Evolutionary conservation across 2,797 vertebrate species (phyloP), one percentile per base, ranked within the genome.

Genomic region (Gorsachius magnificus): DNA sequence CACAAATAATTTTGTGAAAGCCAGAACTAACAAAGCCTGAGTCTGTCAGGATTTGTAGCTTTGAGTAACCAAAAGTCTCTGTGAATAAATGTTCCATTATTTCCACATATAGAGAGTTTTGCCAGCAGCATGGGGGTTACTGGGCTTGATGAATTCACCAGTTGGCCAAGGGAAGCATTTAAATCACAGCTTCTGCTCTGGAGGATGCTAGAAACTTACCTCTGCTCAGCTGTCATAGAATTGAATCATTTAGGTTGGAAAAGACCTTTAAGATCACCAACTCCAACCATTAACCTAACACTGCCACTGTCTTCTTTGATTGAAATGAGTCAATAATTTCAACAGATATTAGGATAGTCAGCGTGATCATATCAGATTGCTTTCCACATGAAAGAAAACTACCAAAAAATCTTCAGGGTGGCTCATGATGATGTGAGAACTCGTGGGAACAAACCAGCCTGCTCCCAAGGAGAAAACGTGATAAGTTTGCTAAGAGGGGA

Each of bases 11-110:
- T 85, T 43, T 75, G 69, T 28, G 50, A 78, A 91, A 86, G 79
- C 53, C 71, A 89, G 93, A 91, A 86, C 65, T 65, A 96, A 87
- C 79, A 93, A 94, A 93, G 41, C 29, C 11, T 22, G 36, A 83
- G 25, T 28, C 84, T 83, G 69, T 35, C 51, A 85, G 76, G 71
- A 89, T 96, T 80, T 33, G 13, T 85, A 76, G 57, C 78, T 92
- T 85, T 92, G 65, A 71, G 75, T 80, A 92, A 83, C 53, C 60
- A 85, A 96, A 80, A 41, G 78, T 66, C 81, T 79, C 63, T 35
- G 54, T 6, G 33, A 84, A 93, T 79, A 75, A 65, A 7, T 54
- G 26, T 48, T 77, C 51, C 19, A 14, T 74, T 87, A 80, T 81
- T 95, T 88, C 68, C 36, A 61, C 81, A 60, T 0, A 3, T 6